These are phyloP conservation scores for Pseudomyrmex sp. DNA, from an alignment of 1,140 invertebrate genomes.

Conservation along the genomic window DNA sequence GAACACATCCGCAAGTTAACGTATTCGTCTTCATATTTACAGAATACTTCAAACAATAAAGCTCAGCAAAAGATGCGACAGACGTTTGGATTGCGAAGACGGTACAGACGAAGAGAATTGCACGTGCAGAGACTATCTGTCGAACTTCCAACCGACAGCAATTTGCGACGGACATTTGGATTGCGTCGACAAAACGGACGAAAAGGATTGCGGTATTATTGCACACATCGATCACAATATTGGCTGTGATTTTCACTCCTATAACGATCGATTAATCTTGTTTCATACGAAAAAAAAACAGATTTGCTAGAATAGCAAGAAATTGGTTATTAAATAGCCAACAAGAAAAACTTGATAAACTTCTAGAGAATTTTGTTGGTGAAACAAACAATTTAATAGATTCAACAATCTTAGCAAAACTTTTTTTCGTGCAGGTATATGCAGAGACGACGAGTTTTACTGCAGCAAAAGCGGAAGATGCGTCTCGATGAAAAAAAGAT, in stretches of 20 bases:
- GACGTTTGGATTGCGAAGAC: conserved; percentile 91
- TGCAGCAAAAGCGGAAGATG: conserved; percentile 87
- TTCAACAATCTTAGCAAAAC: no score
- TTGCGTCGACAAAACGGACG: conserved; percentile 91
- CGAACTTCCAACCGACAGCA: conserved; percentile 83
- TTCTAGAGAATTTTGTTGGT: no score
- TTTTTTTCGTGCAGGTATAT: conserved; percentile 82
- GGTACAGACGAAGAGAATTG: conserved; percentile 92
- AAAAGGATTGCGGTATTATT: conserved; percentile 88
- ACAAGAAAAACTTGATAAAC: no score
- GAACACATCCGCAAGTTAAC: no score
- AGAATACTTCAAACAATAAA: conserved; percentile 89
- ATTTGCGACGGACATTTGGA: conserved; percentile 93
- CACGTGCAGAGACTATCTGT: conserved; percentile 89
- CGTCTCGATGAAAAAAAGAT: conserved; percentile 86
- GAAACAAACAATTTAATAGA: no score
- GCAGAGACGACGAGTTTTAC: conserved; percentile 85
- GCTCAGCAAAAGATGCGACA: conserved; percentile 88
- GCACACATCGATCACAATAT: background rate
- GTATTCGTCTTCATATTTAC: background rate
- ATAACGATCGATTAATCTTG: background rate
- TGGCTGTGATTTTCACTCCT: background rate
- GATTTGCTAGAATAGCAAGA: no score
- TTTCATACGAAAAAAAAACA: no score
- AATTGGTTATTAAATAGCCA: no score